A percentile compares a stretch with the other conserved stretches of the same genome.
Evolutionary conservation across 1,140 invertebrate species (phyloP).

Genomic region (Vanessa atalanta): DNA sequence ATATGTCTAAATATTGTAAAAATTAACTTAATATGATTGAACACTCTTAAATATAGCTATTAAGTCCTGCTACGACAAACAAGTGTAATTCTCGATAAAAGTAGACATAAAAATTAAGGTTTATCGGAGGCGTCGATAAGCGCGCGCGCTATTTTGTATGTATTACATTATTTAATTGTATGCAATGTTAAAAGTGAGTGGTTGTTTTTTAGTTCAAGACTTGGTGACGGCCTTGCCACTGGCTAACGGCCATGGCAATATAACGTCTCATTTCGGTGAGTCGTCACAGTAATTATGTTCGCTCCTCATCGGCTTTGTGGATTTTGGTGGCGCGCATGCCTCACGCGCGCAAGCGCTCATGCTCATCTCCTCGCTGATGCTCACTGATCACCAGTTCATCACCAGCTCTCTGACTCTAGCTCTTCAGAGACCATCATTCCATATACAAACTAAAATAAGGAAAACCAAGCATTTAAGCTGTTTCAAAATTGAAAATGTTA

Average conservation of each 20-base stretch:
- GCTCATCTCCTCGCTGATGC: constrained; percentile 58
- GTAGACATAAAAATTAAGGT: constrained; percentile 29
- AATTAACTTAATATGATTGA: constrained; percentile 43
- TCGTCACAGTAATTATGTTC: constrained; percentile 71
- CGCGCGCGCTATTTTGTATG: constrained; percentile 40
- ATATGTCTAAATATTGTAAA: constrained; percentile 46
- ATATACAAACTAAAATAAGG: background rate
- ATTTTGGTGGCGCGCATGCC: constrained; percentile 75
- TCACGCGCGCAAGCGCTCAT: constrained; percentile 66
- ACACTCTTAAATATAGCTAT: constrained; percentile 39
- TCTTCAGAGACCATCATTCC: background rate
- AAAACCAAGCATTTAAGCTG: background rate
- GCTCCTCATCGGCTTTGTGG: constrained; percentile 77
- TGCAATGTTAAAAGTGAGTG: constrained; percentile 78
- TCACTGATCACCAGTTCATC: constrained; percentile 41
- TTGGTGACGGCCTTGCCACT: constrained; percentile 81
- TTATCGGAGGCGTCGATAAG: constrained; percentile 42
- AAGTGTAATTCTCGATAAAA: constrained; percentile 35
- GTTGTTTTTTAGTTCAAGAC: constrained; percentile 81
- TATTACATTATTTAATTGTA: constrained; percentile 43
- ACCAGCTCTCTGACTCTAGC: background rate
- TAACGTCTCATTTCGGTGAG: constrained; percentile 80
- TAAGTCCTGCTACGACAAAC: constrained; percentile 37
- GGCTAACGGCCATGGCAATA: constrained; percentile 80
- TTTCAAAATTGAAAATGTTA: background rate